Evolutionary conservation across 2,888 invertebrate species (phyloP).

Genomic region (Orchesella flavescens): DNA sequence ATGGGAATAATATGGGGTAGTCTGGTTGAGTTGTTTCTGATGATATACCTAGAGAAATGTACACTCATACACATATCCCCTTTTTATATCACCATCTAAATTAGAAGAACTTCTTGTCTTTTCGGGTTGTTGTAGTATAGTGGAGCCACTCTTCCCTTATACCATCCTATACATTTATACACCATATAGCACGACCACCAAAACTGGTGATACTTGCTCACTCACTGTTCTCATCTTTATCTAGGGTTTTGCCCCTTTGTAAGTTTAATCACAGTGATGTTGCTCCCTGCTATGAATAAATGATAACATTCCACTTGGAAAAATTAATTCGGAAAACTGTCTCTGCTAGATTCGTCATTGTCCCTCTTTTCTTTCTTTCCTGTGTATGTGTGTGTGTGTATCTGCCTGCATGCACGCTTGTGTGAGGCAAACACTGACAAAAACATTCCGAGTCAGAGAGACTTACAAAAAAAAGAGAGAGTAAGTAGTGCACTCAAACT

Average conservation of each 20-base stretch:
- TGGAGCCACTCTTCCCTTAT: too few relatives aligned
- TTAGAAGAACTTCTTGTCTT: too few relatives aligned
- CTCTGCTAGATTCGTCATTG: slow-evolving; percentile 72
- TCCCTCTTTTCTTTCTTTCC: slow-evolving; percentile 62
- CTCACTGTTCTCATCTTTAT: slow-evolving; percentile 47
- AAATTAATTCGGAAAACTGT: slow-evolving; percentile 73
- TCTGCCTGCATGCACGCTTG: neutral
- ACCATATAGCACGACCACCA: neutral
- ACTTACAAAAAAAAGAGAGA: neutral
- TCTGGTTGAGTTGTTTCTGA: slow-evolving; percentile 59
- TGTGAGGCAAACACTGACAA: slow-evolving; percentile 2
- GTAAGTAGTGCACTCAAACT: slow-evolving; percentile 12
- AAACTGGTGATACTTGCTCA: neutral
- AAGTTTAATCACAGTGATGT: slow-evolving; percentile 73
- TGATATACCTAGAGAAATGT: slow-evolving; percentile 31
- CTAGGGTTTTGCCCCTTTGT: slow-evolving; percentile 71
- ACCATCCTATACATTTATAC: neutral
- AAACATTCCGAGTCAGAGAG: neutral
- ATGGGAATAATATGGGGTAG: slow-evolving; percentile 70
- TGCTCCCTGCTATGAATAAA: slow-evolving; percentile 73
- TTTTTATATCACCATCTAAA: too few relatives aligned
- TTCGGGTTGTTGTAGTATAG: too few relatives aligned
- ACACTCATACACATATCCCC: slow-evolving; percentile 2
- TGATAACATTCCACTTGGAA: slow-evolving; percentile 72
- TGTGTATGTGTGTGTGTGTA: slow-evolving; percentile 35